These are phyloP conservation scores for Aculops lycopersici DNA, from an alignment of 1,140 invertebrate species.

Conservation along the genomic window DNA sequence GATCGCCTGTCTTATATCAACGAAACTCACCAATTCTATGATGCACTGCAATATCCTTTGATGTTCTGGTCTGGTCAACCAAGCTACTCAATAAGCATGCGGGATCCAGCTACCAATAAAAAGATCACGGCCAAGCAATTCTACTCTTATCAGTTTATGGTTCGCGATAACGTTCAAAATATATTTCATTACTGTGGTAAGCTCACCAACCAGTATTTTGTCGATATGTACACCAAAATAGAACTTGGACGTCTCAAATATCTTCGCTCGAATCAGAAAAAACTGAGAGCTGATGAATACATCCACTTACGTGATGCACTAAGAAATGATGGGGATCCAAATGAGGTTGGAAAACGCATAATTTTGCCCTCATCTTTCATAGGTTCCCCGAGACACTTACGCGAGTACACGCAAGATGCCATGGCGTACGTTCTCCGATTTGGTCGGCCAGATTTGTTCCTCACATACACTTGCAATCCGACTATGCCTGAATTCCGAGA, in stretches of 20 bases:
- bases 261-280: conserved; percentile 5
- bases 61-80: conserved; percentile 8
- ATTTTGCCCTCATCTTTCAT: conserved; percentile 9
- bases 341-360: background rate
- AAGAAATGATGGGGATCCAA: background rate
- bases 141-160: background rate
- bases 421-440: conserved; percentile 13
- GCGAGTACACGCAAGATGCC: conserved; percentile 12
- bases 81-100: conserved; percentile 5
- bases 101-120: background rate
- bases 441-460: conserved; percentile 17
- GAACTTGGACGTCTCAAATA: conserved; percentile 4
- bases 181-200: conserved; percentile 10
- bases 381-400: conserved; percentile 4
- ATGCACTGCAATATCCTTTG: conserved; percentile 11
- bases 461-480: conserved; percentile 19
- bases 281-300: conserved; percentile 8
- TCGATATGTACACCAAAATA: conserved; percentile 8
- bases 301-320: conserved; percentile 6
- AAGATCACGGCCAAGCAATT: background rate
- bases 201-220: conserved; percentile 9
- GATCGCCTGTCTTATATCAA: background rate
- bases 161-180: conserved; percentile 7
- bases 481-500: conserved; percentile 18
- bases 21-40: background rate